phyloP scores from a whole-genome alignment of 2,797 vertebrate genomes.

The Parauchenoglanis punctatus region DNA sequence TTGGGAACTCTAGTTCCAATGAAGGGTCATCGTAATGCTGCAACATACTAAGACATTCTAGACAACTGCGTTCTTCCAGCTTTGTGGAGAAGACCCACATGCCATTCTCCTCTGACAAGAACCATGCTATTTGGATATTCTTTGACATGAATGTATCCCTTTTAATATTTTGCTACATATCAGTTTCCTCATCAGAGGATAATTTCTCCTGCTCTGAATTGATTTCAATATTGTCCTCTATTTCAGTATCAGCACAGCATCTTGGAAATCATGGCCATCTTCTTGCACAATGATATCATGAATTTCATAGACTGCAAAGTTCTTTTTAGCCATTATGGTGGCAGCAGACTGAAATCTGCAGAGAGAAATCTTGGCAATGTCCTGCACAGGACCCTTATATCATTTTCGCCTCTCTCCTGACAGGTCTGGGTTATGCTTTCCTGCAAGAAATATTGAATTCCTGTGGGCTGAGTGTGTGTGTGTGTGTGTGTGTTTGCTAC shows the following conservation, averaged over 20 bases:
- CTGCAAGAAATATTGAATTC: not conserved
- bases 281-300: constrained; percentile 7
- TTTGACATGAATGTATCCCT: not conserved
- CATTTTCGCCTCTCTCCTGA: not conserved
- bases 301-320: not conserved
- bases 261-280: not conserved
- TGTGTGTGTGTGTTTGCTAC: too few species aligned
- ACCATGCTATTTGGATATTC: not conserved
- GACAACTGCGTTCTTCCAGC: too few species aligned
- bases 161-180: not conserved
- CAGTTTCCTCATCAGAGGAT: not conserved
- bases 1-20: not conserved
- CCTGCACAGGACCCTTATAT: not conserved
- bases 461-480: not conserved
- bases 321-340: not conserved
- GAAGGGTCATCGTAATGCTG: not conserved
- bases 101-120: not conserved
- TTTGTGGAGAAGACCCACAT: not conserved
- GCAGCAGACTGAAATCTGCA: constrained; percentile 13
- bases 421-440: not conserved
- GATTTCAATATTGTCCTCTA: not conserved
- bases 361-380: constrained; percentile 3
- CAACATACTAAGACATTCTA: not conserved
- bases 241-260: constrained; percentile 3
- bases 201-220: not conserved